Percentiles rank a stretch among this genome's conserved stretches.
Evolutionary conservation across 2,888 invertebrate species (phyloP).

Genomic region (Yponomeuta cagnagella): DNA sequence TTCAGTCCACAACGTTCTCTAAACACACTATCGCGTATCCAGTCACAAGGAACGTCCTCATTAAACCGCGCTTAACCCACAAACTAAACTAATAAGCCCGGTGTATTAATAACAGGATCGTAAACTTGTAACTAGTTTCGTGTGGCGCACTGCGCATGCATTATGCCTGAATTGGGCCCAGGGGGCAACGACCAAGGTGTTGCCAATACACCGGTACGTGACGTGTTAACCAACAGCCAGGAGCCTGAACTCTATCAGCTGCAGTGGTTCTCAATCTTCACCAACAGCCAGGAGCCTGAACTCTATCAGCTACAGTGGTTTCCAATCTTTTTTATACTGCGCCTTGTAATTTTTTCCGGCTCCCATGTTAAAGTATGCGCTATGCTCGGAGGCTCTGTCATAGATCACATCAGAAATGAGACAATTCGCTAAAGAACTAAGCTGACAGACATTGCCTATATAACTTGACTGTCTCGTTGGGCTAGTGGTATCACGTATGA

Average conservation of each 20-base stretch:
- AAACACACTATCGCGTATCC: no score
- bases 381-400: no score
- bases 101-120: neutral
- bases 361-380: no score
- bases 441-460: no score
- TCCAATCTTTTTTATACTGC: no score
- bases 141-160: neutral
- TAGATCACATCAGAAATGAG: no score
- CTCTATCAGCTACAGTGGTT: neutral
- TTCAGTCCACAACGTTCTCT: no score
- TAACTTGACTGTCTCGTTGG: no score
- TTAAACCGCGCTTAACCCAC: conserved; percentile 1
- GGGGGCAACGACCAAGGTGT: neutral
- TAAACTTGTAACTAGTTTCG: conserved; percentile 1
- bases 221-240: neutral
- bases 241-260: neutral
- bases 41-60: neutral
- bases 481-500: no score
- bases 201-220: neutral
- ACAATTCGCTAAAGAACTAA: no score
- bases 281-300: neutral
- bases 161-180: neutral
- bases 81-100: conserved; percentile 1
- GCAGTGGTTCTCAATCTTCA: neutral
- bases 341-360: no score